Base-by-base conservation (phyloP, 30 jellyfish, hydroid and myxozoan genomes). In the Phacellophora camtschatica region DNA sequence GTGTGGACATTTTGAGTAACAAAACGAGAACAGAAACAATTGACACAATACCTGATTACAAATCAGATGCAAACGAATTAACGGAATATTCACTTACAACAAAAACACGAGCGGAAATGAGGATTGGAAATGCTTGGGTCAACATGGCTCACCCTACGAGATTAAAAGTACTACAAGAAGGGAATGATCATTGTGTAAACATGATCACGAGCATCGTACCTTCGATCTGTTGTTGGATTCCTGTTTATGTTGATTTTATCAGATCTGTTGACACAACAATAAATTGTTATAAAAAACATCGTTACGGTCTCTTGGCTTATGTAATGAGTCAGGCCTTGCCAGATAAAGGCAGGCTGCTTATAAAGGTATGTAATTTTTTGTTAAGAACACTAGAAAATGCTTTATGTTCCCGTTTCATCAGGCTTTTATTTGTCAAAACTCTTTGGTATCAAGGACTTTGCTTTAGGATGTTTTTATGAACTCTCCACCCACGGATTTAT, bases 81-180 rank as follows among this genome's bases (percentile, higher is more conserved):
- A 41, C 2, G 0, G 91, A 80, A 32, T 80, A 35, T 80, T 13
- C 70, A 6, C 53, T 64, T n/a, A 51, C 51, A 46, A 43, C 55
- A 43, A 77, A 32, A 24, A 41, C 27, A 16, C 69, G 45, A 33
- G 97, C 92, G 8, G 69, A 57, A 42, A 11, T 79, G 28, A 71
- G 51, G 19, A 50, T 92, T 27, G 42, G 55, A 29, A 36, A 55
- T 22, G 81, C 85, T 20, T 92, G 98, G 98, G 30, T 92, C 55
- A 85, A 92, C 74, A 63, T 85, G n/a, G 98, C 98, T 8, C 88
- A 96, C 13, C 98, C 98, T 34, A 68, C 96, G 23, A 84, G 78
- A 58, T 56, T 92, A 82, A 71, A 63, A 66, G 71, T 77, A 0
- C 39, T 83, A 29, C 95, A 84, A 72, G 89, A 76, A 65, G 90